Evolutionary conservation across 2,113 vertebrate species (phyloP).

Genomic region (Notiomystis cincta): DNA sequence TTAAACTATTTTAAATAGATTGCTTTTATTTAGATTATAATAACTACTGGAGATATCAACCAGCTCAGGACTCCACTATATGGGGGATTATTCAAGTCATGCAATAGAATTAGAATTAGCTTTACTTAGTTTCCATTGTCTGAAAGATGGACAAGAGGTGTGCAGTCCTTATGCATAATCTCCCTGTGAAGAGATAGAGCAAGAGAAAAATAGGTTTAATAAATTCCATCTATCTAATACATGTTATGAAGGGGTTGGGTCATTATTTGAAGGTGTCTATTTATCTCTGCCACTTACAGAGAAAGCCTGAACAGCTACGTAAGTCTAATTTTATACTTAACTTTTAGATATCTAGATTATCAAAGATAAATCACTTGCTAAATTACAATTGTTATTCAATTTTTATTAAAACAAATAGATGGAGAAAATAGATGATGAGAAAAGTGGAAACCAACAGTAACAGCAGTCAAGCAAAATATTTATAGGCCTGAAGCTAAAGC

Average conservation of each 20-base stretch:
- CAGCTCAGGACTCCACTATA: neutral
- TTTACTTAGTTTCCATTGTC: neutral
- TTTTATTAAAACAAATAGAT: neutral
- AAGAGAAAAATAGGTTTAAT: neutral
- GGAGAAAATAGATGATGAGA: neutral
- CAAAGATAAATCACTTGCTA: neutral
- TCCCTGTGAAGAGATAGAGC: neutral
- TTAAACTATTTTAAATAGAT: conserved; percentile 19
- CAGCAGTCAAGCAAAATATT: neutral
- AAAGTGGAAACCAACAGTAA: neutral
- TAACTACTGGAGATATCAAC: neutral
- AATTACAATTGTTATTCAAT: neutral
- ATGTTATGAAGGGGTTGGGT: neutral
- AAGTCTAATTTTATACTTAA: neutral
- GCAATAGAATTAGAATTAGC: neutral
- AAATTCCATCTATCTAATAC: neutral
- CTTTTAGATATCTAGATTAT: neutral
- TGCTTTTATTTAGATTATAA: neutral
- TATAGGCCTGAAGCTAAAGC: neutral
- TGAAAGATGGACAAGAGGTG: neutral
- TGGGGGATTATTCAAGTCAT: neutral
- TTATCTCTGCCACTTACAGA: neutral
- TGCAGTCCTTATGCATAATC: neutral
- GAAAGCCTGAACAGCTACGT: neutral
- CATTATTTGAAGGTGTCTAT: neutral